Evolutionary conservation across 2,888 invertebrate genomes (phyloP), one percentile per base, ranked within the genome.

Genomic region (Troides helena): DNA sequence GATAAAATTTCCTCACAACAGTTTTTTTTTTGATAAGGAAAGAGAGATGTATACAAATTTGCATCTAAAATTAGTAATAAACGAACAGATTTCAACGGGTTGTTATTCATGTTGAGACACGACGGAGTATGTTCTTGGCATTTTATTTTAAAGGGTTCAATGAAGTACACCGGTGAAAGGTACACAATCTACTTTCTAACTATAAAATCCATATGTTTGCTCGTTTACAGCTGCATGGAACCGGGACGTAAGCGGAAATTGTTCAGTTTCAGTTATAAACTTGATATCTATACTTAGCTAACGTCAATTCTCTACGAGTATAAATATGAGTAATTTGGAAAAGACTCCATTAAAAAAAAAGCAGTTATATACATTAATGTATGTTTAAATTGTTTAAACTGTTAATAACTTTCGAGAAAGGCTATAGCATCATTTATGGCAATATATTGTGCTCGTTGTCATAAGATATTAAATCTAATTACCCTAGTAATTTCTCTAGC

Each of bases 91-190:
- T 53, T 50, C 7, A 53, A 8, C 2, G 46, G 25, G 25, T 53
- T 23, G 57, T 58, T 58, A n/a, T 58, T 58, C 57, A 23, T 23
- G 10, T 53, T 53, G 7, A 53, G 53, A 53, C 18, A 53, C 46
- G 46, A 57, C 23, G 8, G 46, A 18, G 39, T 18, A 36, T 69
- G 69, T 62, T 65, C 61, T 65, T 69, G 69, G 65, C 69, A 65
- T 69, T 65, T 69, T 21, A 61, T 65, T 65, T 30, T 14, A 61
- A 69, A 69, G 57, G 61, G 69, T 69, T 65, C 60, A 61, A 61
- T 56, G 65, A 65, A 62, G 65, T 46, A 65, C 62, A n/a, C 23
- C 17, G 56, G 69, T 69, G 69, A 69, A 69, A 69, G 69, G 65
- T 25, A 56, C 46, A 21, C 61, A 46, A 57, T 65, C 43, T 69